Evolutionary conservation across 2,888 invertebrate species (phyloP).

Genomic region (Ceratothoa steindachneri): DNA sequence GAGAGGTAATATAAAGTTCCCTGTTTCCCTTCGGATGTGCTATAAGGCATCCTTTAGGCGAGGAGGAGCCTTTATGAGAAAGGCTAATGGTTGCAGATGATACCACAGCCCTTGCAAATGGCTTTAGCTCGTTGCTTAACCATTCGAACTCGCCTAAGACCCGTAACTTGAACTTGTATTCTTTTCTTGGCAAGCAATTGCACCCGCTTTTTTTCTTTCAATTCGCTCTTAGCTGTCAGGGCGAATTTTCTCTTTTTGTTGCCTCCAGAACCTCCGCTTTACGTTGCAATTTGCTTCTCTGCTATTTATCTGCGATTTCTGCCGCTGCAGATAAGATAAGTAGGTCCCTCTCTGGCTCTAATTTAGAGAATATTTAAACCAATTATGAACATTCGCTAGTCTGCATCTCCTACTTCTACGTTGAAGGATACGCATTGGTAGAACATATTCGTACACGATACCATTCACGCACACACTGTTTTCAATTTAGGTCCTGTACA

Average conservation of each 20-base stretch:
- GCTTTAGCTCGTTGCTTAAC: not conserved
- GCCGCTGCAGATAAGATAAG: no score
- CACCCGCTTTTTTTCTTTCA: not conserved
- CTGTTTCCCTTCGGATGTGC: not conserved
- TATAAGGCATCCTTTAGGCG: not conserved
- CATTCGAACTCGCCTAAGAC: not conserved
- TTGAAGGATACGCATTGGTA: no score
- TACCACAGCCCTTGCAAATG: slow-evolving; percentile 6
- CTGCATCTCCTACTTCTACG: no score
- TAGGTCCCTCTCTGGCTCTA: no score
- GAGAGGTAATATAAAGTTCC: not conserved
- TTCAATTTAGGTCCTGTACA: no score
- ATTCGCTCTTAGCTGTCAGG: not conserved
- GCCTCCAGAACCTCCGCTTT: no score
- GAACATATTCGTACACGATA: no score
- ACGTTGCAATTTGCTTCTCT: no score
- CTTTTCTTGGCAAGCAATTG: not conserved
- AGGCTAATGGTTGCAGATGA: slow-evolving; percentile 4
- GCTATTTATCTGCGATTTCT: no score
- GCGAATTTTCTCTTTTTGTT: not conserved
- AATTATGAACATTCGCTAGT: no score
- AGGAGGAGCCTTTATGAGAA: slow-evolving; percentile 8
- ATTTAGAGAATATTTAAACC: no score
- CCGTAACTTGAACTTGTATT: not conserved
- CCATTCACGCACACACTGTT: no score